These are phyloP conservation scores for Porites australiensis DNA, from an alignment of 64 coral and sea anemone genomes.

Conservation along the genomic window DNA sequence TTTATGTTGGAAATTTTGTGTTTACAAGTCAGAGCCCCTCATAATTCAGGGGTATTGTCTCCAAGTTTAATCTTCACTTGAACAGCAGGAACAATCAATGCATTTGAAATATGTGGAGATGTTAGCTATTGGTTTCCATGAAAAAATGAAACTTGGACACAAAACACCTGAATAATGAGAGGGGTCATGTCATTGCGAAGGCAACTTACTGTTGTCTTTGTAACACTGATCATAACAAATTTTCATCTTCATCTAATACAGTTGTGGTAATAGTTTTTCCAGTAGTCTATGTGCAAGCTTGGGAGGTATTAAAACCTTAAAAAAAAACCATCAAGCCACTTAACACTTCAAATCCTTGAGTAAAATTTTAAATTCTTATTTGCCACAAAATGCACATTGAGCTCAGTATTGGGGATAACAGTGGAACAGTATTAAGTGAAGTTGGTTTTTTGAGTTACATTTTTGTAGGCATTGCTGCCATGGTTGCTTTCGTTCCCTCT, in stretches of 20 bases:
- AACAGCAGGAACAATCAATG: no score
- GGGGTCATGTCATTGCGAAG: background rate
- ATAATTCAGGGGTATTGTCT: slow-evolving; percentile 1
- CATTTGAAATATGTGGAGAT: background rate
- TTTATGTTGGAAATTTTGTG: background rate
- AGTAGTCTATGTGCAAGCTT: background rate
- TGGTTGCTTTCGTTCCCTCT: background rate
- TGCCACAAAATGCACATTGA: background rate
- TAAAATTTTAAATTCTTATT: slow-evolving; percentile 4
- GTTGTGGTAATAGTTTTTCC: background rate
- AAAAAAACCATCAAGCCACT: background rate
- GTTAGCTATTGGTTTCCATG: background rate
- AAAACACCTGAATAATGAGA: slow-evolving; percentile 1
- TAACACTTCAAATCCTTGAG: background rate
- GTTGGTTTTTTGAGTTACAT: background rate
- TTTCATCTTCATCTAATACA: background rate
- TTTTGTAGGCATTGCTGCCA: background rate
- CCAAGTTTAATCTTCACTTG: background rate
- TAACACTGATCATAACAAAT: slow-evolving; percentile 2
- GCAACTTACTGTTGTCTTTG: slow-evolving; percentile 1
- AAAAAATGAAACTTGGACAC: background rate
- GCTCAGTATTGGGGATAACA: background rate
- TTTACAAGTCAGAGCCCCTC: background rate
- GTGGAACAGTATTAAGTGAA: background rate
- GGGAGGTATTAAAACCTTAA: background rate